These are phyloP conservation scores for Gambelia wislizenii DNA, from an alignment of 2,797 vertebrate genomes.

Conservation along the genomic window DNA sequence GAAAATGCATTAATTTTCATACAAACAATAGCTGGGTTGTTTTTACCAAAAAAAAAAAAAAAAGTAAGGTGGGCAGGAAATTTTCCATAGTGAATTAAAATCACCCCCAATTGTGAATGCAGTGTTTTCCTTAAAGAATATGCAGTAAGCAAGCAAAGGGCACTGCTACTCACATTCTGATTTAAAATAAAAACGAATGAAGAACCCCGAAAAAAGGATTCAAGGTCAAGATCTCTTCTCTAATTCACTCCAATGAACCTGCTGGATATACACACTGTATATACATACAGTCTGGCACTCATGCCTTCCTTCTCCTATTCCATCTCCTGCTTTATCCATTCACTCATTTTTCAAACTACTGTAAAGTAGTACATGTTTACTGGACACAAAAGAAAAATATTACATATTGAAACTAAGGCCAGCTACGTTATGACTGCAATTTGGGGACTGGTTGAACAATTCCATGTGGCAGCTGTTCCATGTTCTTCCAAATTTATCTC, in stretches of 20 bases:
- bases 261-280: neutral
- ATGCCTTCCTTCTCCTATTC: neutral
- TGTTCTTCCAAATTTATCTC: neutral
- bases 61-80: neutral
- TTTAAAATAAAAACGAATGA: neutral
- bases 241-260: neutral
- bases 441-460: neutral
- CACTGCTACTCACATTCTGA: neutral
- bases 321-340: neutral
- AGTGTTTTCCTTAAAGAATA: neutral
- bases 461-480: neutral
- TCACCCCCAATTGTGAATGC: neutral
- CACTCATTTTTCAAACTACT: constrained; percentile 3
- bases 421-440: neutral
- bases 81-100: neutral
- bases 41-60: neutral
- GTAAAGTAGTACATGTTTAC: neutral
- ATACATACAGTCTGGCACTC: neutral
- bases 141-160: neutral
- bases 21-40: neutral
- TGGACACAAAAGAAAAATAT: neutral
- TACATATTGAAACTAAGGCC: neutral
- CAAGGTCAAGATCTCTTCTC: neutral
- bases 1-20: neutral
- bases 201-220: neutral